A percentile compares a stretch with the other conserved stretches of the same genome.
These are phyloP conservation scores for Candoia aspera DNA, from an alignment of 2,113 vertebrate species.

Conservation along the genomic window DNA sequence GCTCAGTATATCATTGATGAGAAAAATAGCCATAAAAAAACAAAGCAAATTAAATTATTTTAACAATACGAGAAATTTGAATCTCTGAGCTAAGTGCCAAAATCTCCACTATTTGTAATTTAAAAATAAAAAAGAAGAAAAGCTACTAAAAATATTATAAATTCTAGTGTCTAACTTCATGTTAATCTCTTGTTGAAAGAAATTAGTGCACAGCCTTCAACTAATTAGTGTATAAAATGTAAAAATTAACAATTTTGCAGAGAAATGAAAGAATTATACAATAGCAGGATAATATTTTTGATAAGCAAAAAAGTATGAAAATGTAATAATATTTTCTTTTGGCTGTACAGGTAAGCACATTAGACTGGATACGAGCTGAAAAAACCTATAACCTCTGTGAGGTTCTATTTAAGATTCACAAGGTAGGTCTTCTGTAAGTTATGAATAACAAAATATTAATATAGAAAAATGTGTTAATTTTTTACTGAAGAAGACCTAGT, in stretches of 20 bases:
- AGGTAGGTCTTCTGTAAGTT: conserved; percentile 74
- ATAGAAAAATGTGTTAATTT: conserved; percentile 11
- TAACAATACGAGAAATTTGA: background rate
- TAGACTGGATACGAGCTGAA: conserved; percentile 89
- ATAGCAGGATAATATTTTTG: background rate
- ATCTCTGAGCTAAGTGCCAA: background rate
- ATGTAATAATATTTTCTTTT: conserved; percentile 41
- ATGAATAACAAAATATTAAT: background rate
- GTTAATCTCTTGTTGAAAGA: background rate
- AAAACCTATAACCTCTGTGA: conserved; percentile 93
- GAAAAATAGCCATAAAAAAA: background rate
- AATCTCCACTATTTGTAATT: background rate
- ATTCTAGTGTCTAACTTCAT: background rate
- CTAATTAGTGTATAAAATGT: background rate
- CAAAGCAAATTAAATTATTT: background rate
- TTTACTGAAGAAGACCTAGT: background rate
- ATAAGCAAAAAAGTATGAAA: background rate
- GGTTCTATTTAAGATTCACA: conserved; percentile 94
- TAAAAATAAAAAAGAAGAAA: background rate
- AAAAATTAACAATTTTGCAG: background rate
- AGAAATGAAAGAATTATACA: background rate
- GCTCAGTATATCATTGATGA: background rate
- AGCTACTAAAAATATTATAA: background rate
- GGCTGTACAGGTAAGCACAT: conserved; percentile 79
- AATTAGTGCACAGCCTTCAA: background rate